phyloP scores from a whole-genome alignment of 2,797 vertebrate species.

The Hydrophis major region DNA sequence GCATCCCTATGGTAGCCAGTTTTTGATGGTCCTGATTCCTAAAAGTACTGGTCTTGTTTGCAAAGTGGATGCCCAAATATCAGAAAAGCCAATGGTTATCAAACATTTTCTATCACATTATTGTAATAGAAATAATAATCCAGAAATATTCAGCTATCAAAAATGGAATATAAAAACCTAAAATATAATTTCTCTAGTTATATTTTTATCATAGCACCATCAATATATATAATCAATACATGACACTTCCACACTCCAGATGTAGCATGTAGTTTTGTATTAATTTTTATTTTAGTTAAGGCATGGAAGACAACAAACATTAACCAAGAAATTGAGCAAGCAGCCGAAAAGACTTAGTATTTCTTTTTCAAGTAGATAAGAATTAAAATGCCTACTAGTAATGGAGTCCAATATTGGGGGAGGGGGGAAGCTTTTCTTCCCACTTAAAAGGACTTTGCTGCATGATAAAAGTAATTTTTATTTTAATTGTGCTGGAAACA shows the following conservation, averaged over 20 bases:
- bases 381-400: background rate
- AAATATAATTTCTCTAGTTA: background rate
- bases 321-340: background rate
- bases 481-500: background rate
- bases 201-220: background rate
- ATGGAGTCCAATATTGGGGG: background rate
- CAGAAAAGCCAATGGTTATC: background rate
- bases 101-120: background rate
- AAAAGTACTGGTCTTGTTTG: background rate
- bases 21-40: background rate
- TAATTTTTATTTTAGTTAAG: background rate
- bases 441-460: background rate
- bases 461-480: background rate
- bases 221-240: background rate
- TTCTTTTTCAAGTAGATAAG: background rate
- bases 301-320: background rate
- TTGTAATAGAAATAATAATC: background rate
- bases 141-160: background rate
- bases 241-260: background rate
- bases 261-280: background rate
- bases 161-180: background rate
- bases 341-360: background rate
- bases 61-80: background rate
- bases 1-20: background rate
- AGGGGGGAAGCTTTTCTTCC: background rate